phyloP scores from a whole-genome alignment of 2,888 invertebrate species.

The Eurytoma adleriae region DNA sequence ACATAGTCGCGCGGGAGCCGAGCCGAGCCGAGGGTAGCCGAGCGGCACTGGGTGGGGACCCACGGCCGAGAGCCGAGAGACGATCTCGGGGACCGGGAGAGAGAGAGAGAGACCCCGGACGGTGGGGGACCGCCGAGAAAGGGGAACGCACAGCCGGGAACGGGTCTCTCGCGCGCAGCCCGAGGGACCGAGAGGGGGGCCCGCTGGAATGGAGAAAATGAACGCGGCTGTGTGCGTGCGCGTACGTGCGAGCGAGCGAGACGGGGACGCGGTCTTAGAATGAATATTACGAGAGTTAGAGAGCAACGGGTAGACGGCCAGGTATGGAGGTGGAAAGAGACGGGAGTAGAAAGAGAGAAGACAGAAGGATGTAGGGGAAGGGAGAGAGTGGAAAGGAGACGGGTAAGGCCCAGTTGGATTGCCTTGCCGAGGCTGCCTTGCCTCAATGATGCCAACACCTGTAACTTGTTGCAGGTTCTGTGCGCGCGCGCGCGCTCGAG shows the following conservation, averaged over 20 bases:
- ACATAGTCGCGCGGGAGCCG: slow-evolving; percentile 65
- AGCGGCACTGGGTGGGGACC: slow-evolving; percentile 51
- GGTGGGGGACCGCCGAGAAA: not conserved
- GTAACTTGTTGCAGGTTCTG: slow-evolving; percentile 39
- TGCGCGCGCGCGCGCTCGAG: not conserved
- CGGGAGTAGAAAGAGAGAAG: not conserved
- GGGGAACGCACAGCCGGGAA: not conserved
- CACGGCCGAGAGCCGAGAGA: slow-evolving; percentile 12
- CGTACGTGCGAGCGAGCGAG: slow-evolving; percentile 25
- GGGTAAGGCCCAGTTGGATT: slow-evolving; percentile 5
- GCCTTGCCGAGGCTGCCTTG: slow-evolving; percentile 14
- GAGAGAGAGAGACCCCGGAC: slow-evolving; percentile 4
- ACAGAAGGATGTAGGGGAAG: not conserved
- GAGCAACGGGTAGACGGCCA: not conserved
- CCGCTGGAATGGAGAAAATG: slow-evolving; percentile 32
- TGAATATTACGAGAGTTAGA: slow-evolving; percentile 18
- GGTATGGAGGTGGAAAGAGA: not conserved
- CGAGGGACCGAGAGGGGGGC: not conserved
- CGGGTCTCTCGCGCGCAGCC: not conserved
- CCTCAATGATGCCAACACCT: slow-evolving; percentile 47
- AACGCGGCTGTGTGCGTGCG: slow-evolving; percentile 20
- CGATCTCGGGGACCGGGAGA: not conserved
- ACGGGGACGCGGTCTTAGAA: not conserved
- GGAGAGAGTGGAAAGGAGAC: not conserved
- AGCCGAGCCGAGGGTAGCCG: slow-evolving; percentile 48